phyloP scores from a whole-genome alignment of 2,888 invertebrate species.

The Byasa hedistus region DNA sequence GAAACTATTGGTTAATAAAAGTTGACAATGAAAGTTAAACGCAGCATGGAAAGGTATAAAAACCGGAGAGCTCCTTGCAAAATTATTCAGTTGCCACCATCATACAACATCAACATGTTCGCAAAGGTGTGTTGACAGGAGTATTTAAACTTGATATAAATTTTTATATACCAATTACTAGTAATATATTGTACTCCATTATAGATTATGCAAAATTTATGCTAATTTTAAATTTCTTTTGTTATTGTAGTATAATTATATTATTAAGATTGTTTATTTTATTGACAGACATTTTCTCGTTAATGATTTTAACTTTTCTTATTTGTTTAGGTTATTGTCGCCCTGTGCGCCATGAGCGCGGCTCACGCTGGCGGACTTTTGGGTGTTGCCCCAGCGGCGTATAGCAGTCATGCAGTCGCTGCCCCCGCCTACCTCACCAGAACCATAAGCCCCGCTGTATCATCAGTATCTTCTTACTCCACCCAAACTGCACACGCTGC shows the following conservation, averaged over 20 bases:
- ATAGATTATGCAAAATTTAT: background rate
- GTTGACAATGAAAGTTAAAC: slow-evolving; percentile 77
- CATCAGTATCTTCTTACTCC: slow-evolving; percentile 35
- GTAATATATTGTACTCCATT: background rate
- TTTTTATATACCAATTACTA: too few relatives aligned
- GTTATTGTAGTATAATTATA: background rate
- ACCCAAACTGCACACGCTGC: too few relatives aligned
- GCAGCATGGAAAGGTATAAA: slow-evolving; percentile 61
- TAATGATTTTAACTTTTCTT: background rate
- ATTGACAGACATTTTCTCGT: background rate
- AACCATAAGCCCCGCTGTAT: background rate
- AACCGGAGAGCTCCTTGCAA: slow-evolving; percentile 66
- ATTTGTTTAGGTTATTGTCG: slow-evolving; percentile 71
- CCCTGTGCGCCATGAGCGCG: slow-evolving; percentile 80
- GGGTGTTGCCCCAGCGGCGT: slow-evolving; percentile 70
- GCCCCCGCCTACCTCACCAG: too few relatives aligned
- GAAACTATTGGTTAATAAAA: too few relatives aligned
- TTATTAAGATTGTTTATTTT: background rate
- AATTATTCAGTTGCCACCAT: slow-evolving; percentile 78
- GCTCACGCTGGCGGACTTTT: slow-evolving; percentile 79
- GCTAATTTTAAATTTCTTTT: background rate
- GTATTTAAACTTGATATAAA: background rate
- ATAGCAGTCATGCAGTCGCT: slow-evolving; percentile 65
- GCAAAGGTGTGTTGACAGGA: slow-evolving; percentile 64
- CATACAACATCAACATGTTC: slow-evolving; percentile 74